Conservation (phyloP, 1,140 invertebrate species). For the Drosophila persimilis region DNA sequence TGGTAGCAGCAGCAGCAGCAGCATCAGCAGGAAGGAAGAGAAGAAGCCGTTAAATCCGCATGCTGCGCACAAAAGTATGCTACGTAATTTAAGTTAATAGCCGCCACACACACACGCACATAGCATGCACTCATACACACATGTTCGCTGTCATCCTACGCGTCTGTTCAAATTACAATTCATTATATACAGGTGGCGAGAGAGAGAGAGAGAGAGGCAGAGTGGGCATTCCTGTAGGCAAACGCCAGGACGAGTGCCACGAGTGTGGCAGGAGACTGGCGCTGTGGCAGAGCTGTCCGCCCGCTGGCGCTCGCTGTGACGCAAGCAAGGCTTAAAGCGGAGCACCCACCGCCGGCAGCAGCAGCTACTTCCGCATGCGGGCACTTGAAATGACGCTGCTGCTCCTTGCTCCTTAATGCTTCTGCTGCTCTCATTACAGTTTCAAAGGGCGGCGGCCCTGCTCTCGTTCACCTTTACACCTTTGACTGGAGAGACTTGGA, state of each 20-base stretch:
- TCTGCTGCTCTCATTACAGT: no score
- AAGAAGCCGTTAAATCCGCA: constrained; percentile 63
- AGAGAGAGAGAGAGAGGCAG: constrained; percentile 10
- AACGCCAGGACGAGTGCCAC: no score
- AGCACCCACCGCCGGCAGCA: constrained; percentile 10
- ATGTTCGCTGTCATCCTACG: constrained; percentile 23
- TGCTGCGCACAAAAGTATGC: constrained; percentile 66
- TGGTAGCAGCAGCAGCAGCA: constrained; percentile 11
- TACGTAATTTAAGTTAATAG: constrained; percentile 79
- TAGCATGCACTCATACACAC: neutral
- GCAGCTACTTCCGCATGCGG: constrained; percentile 39
- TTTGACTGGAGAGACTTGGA: neutral
- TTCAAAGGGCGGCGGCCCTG: no score
- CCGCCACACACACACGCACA: constrained; percentile 25
- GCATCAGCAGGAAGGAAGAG: constrained; percentile 16
- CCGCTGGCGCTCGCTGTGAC: constrained; percentile 20
- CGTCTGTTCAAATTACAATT: constrained; percentile 80
- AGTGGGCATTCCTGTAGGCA: neutral
- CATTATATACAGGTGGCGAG: constrained; percentile 57
- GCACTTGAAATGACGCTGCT: constrained; percentile 40
- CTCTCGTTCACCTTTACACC: no score
- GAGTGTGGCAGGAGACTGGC: constrained; percentile 3
- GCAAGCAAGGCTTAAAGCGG: constrained; percentile 37
- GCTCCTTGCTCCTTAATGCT: constrained; percentile 20
- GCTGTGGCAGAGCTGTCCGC: constrained; percentile 17